Percentiles rank a stretch among this genome's conserved stretches.
phyloP scores from a whole-genome alignment of 1,140 invertebrate genomes.

The Solenopsis invicta region DNA sequence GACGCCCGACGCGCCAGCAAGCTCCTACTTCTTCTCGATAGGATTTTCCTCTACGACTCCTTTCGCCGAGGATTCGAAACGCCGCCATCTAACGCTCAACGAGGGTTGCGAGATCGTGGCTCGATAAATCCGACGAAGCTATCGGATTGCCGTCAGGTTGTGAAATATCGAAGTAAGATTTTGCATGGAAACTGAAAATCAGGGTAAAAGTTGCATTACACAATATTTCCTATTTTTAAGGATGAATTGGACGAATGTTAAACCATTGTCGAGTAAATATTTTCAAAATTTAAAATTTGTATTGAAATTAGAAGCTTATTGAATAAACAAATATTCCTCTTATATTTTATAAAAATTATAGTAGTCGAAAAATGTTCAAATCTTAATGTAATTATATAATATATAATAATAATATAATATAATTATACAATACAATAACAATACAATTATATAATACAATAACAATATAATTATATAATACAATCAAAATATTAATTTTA shows the following conservation, averaged over 20 bases:
- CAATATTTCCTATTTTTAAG: background rate
- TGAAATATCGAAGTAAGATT: conserved; percentile 14
- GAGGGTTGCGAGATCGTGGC: conserved; percentile 16
- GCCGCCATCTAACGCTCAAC: conserved; percentile 14
- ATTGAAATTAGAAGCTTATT: background rate
- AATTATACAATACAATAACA: background rate
- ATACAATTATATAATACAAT: background rate
- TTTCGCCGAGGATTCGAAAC: conserved; percentile 24
- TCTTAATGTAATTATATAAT: background rate
- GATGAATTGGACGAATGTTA: background rate
- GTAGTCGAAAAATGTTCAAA: background rate
- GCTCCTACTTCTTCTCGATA: background rate
- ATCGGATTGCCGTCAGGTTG: background rate
- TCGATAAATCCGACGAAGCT: conserved; percentile 19
- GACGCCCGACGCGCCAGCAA: background rate
- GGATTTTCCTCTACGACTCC: conserved; percentile 34
- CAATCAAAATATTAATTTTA: background rate
- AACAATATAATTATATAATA: background rate
- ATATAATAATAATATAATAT: no score
- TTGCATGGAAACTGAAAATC: background rate
- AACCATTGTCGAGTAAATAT: background rate
- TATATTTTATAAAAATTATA: conserved; percentile 13
- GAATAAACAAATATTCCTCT: conserved; percentile 6
- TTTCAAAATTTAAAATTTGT: background rate
- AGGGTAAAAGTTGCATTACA: background rate